phyloP scores from a whole-genome alignment of 2,888 invertebrate species.

The Lepidocyrtoides sp. region DNA sequence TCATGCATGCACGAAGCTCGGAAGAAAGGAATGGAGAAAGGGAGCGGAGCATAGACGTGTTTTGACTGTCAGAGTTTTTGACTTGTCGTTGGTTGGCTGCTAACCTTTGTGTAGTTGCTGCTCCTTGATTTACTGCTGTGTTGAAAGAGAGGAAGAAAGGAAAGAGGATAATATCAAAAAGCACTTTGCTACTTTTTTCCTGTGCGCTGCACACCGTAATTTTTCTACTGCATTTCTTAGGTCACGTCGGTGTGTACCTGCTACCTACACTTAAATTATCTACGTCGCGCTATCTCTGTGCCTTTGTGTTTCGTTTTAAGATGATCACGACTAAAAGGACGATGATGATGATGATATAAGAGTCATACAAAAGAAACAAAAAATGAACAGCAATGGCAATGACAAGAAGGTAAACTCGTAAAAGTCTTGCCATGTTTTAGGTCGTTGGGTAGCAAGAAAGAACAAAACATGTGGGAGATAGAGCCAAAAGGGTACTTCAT shows the following conservation, averaged over 20 bases:
- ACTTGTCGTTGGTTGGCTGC: neutral
- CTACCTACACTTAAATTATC: neutral
- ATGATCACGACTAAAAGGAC: neutral
- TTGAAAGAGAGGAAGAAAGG: neutral
- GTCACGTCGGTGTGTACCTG: neutral
- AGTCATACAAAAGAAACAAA: neutral
- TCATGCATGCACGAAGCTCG: neutral
- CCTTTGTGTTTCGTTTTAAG: neutral
- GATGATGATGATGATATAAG: neutral
- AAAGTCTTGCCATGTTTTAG: neutral
- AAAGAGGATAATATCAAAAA: slow-evolving; percentile 17
- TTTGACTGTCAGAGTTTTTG: neutral
- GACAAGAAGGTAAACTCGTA: neutral
- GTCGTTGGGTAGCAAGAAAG: neutral
- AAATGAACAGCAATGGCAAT: neutral
- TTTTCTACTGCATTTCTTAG: neutral
- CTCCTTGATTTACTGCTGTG: neutral
- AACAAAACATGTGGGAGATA: neutral
- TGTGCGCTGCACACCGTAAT: neutral
- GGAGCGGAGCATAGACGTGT: neutral
- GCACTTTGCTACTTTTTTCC: neutral
- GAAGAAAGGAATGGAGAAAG: neutral
- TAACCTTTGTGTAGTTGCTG: too few relatives aligned
- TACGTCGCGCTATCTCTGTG: neutral
- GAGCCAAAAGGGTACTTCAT: neutral